Percentiles rank a stretch among this genome's conserved stretches.
Conservation (phyloP, 2,113 vertebrate genomes). For the Eulemur macaco region DNA sequence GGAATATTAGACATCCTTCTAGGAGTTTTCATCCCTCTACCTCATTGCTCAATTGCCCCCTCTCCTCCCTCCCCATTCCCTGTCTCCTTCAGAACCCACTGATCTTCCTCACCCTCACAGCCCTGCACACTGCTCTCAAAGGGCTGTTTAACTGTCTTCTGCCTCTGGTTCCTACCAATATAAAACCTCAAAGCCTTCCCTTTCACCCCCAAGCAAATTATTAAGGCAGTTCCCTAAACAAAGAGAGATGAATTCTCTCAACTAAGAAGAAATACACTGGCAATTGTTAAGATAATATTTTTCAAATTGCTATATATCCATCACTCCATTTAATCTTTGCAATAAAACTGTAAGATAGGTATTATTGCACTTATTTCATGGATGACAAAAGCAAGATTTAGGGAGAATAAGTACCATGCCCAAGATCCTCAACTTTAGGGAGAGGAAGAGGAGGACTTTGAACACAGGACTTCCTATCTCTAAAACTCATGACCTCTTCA, state of each 20-base stretch:
- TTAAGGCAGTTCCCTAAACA: not conserved
- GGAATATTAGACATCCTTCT: not conserved
- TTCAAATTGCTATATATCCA: not conserved
- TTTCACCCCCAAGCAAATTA: not conserved
- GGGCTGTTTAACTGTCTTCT: not conserved
- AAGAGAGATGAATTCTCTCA: not conserved
- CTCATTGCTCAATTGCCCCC: not conserved
- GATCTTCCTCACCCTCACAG: not conserved
- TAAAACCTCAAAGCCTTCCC: not conserved
- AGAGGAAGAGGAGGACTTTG: not conserved
- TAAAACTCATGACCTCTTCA: not conserved
- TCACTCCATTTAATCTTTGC: not conserved
- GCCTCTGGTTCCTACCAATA: not conserved
- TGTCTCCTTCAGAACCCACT: not conserved
- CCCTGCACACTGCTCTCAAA: not conserved
- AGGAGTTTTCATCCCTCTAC: not conserved
- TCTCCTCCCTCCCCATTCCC: not conserved
- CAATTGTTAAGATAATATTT: not conserved
- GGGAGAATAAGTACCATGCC: not conserved
- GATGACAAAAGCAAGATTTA: not conserved
- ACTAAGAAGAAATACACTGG: not conserved
- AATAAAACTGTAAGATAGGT: not conserved
- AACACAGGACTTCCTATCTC: not conserved
- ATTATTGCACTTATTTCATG: not conserved
- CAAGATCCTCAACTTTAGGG: not conserved